phyloP scores from a whole-genome alignment of 1,140 invertebrate species.

The Caenorhabditis latens region DNA sequence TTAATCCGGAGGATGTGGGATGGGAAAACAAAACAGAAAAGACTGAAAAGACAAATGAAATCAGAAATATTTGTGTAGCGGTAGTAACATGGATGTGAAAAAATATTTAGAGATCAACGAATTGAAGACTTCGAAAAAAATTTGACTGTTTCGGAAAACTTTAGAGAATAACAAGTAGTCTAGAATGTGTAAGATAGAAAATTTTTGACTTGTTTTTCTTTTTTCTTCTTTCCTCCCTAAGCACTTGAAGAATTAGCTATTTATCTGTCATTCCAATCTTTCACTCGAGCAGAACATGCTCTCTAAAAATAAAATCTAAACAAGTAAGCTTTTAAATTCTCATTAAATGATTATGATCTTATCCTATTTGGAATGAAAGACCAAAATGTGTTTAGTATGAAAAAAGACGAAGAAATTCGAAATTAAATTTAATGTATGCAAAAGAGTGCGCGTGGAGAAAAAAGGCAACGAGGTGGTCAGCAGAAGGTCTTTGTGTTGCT shows the following conservation, averaged over 20 bases:
- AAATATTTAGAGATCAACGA: not conserved
- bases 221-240: no score
- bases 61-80: not conserved
- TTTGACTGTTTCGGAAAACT: no score
- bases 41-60: not conserved
- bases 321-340: not conserved
- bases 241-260: slow-evolving; percentile 7
- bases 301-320: not conserved
- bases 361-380: no score
- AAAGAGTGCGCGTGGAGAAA: not conserved
- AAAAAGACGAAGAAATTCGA: not conserved
- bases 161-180: no score
- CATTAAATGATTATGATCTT: no score
- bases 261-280: not conserved
- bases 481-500: slow-evolving; percentile 43
- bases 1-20: not conserved
- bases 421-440: slow-evolving; percentile 33
- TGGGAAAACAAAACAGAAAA: no score
- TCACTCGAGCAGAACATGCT: not conserved
- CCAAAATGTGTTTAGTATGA: not conserved
- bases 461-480: slow-evolving; percentile 23
- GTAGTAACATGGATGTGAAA: not conserved
- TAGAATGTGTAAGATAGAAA: no score
- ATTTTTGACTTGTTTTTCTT: no score
- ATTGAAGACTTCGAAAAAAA: no score